These are phyloP conservation scores for Telmatherina bonti DNA, from an alignment of 2,797 vertebrate genomes.

Conservation along the genomic window DNA sequence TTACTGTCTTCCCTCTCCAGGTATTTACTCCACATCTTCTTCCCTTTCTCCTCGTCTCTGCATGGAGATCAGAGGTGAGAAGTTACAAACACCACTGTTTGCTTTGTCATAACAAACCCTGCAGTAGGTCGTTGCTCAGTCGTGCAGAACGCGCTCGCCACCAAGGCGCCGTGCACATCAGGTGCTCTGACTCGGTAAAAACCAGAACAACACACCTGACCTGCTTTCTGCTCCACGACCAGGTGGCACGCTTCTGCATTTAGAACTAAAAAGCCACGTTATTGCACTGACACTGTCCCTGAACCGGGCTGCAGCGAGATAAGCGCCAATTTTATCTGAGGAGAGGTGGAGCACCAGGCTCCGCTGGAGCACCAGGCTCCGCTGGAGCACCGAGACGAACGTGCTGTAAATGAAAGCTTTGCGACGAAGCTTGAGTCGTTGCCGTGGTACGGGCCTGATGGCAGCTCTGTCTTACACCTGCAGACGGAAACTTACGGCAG, in stretches of 20 bases:
- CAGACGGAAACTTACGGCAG: conserved; percentile 85
- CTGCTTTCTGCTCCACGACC: conserved; percentile 31
- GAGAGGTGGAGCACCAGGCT: conserved; percentile 34
- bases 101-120: background rate
- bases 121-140: background rate
- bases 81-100: background rate
- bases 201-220: conserved; percentile 14
- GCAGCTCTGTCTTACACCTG: background rate
- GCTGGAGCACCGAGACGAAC: conserved; percentile 21
- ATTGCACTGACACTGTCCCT: background rate
- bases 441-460: conserved; percentile 7
- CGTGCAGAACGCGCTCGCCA: background rate
- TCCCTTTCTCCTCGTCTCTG: conserved; percentile 96
- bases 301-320: background rate
- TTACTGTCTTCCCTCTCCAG: conserved; percentile 96
- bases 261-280: conserved; percentile 17
- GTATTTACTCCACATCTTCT: conserved; percentile 97
- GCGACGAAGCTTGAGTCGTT: background rate
- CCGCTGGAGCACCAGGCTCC: conserved; percentile 35
- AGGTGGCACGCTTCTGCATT: conserved; percentile 15
- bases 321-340: too few relatives aligned
- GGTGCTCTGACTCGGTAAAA: background rate
- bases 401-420: conserved; percentile 20
- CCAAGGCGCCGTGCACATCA: too few relatives aligned
- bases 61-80: conserved; percentile 12